Conservation (phyloP, 2,888 invertebrate genomes). For the Agrenia bidenticulata region DNA sequence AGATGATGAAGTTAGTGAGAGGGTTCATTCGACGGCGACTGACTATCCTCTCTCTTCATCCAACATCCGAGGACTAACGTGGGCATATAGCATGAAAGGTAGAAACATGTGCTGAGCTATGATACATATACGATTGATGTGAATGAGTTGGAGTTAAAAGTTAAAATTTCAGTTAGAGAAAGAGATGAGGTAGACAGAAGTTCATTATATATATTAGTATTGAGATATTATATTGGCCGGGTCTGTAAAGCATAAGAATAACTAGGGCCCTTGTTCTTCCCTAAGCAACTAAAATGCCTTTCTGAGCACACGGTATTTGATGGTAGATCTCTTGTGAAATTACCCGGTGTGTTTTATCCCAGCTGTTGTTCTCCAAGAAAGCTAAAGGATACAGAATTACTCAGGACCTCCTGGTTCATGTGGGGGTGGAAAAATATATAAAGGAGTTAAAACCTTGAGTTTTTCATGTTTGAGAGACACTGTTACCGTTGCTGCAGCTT, state of each 20-base stretch:
- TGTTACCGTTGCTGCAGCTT: conserved; percentile 4
- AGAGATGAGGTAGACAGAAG: no score
- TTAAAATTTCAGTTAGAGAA: no score
- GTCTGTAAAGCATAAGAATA: conserved; percentile 18
- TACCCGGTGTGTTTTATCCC: conserved; percentile 56
- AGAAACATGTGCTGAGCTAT: conserved; percentile 29
- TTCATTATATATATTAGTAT: no score
- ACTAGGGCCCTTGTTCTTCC: conserved; percentile 20
- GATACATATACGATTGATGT: not conserved
- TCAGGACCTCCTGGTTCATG: conserved; percentile 26
- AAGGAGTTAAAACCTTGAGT: conserved; percentile 20
- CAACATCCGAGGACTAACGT: conserved; percentile 1
- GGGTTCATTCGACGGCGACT: conserved; percentile 6
- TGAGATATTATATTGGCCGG: no score
- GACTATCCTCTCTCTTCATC: no score
- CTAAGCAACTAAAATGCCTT: no score
- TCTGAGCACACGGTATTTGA: no score
- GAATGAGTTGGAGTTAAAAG: not conserved
- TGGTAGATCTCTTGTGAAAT: conserved; percentile 3
- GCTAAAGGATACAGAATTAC: not conserved
- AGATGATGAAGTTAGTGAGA: not conserved
- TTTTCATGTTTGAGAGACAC: conserved; percentile 15
- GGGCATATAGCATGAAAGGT: conserved; percentile 34
- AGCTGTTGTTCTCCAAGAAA: conserved; percentile 40
- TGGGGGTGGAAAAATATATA: conserved; percentile 30